Percentiles rank a stretch among this genome's conserved stretches.
phyloP scores from a whole-genome alignment of 2,113 vertebrate genomes.

The Candoia aspera region DNA sequence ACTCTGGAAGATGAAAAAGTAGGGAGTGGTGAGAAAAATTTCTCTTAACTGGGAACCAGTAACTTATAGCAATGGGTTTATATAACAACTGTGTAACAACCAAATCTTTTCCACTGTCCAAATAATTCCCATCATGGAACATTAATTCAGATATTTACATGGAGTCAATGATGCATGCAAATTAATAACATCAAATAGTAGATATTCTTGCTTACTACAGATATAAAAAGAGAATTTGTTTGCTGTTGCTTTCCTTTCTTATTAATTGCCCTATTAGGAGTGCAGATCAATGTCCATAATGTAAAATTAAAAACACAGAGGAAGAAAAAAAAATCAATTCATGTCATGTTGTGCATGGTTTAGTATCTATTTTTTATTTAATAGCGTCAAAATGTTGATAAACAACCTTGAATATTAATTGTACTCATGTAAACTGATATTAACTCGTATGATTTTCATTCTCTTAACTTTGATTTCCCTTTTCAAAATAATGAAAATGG shows the following conservation, averaged over 20 bases:
- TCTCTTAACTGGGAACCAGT: background rate
- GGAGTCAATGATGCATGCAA: background rate
- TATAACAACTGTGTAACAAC: background rate
- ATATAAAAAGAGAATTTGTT: constrained; percentile 37
- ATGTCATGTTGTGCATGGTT: constrained; percentile 43
- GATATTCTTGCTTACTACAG: constrained; percentile 45
- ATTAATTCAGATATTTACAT: background rate
- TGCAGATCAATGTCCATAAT: constrained; percentile 64
- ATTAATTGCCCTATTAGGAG: constrained; percentile 63
- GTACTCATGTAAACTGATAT: background rate
- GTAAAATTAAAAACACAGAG: constrained; percentile 59
- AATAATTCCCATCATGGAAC: background rate
- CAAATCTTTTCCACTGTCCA: background rate
- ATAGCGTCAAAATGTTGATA: constrained; percentile 43
- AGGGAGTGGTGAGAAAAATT: background rate
- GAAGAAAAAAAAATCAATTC: constrained; percentile 54
- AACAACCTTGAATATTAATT: constrained; percentile 47
- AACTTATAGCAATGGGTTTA: background rate
- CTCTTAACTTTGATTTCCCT: background rate
- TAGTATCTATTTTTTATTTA: constrained; percentile 47
- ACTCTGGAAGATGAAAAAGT: background rate
- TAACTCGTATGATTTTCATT: background rate
- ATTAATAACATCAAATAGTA: constrained; percentile 37
- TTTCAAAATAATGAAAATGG: background rate
- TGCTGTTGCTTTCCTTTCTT: constrained; percentile 52